Evolutionary conservation across 2,888 invertebrate genomes (phyloP), one percentile per base, ranked within the genome.

Genomic region (Ferdinandea cuprea): DNA sequence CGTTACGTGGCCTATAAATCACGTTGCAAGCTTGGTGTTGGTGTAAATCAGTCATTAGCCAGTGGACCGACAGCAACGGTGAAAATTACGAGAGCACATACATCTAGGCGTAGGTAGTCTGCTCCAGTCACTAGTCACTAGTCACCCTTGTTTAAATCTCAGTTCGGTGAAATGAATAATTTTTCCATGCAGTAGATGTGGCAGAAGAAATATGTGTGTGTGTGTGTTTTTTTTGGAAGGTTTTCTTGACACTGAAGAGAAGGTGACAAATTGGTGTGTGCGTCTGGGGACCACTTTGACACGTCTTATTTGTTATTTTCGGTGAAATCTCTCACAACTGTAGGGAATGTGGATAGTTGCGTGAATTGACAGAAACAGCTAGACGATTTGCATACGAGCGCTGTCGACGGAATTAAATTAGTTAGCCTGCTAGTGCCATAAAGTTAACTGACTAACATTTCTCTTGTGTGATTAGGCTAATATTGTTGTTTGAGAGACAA

Each of bases 41-140:
- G 61, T 72, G 81, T 83, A 83, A 83, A 83, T 83, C 81, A 83
- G 77, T 83, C 81, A 83, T 77, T 83, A 83, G 77, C 81, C 77
- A 83, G 72, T 83, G 81, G 72, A 72, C 77, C 77, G 71, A 77
- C 81, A 72, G 66, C 71, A 77, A 72, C 77, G 52, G n/a, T 66
- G 65, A 19, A 81, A 81, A 72, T 81, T 66, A 72, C 81, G 21
- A 69, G 58, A 44, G 58, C 76, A 76, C 76, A 65, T 58, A 72
- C 25, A 3, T 25, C 25, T 25, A 25, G 25, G 25, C 25, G 25
- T 2, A 25, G 25, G 25, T 25, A 25, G 3, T n/a, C n/a, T n/a
- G n/a, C 25, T 25, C 2, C 5, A 5, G 25, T 54, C 52, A 56
- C 58, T 42, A 63, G 40, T 61, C 68, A 61, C n/a, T n/a, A 74